Base-by-base conservation (phyloP, 2,797 vertebrate genomes). In the Myripristis murdjan region DNA sequence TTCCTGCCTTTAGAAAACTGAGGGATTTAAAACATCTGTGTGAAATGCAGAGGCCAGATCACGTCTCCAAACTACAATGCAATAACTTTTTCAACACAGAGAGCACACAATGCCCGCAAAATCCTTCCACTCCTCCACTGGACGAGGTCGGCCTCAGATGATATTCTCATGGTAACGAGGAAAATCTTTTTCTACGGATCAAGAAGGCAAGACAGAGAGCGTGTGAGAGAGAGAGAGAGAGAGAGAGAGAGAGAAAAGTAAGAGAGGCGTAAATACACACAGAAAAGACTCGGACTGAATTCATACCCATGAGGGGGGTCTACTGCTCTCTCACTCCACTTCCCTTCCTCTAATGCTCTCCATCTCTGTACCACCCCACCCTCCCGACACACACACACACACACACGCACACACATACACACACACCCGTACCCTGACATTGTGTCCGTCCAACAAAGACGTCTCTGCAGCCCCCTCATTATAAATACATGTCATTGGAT, bases 401-500 rank as follows among this genome's bases (percentile, higher is more conserved):
- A 47, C 59, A 54, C 41, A 20, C 59, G 35, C 51, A 39, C 55
- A 48, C 51, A 81, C 62, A 56, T 79, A 66, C 59, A 48, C 66
- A 79, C 65, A 69, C 65, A 76, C 83, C n/a, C 74, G 70, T 72
- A 75, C 59, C 60, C 80, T 74, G 77, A 94, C 88, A 93, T 93
- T 94, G 91, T 94, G 88, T 91, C 87, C 55, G 31, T 82, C 86
- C 91, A 93, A 94, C 93, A 95, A 94, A 95, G 93, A 94, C 91
- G 81, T 94, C 87, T 90, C 86, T 31, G 24, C 66, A 77, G 84
- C 88, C 80, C 91, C 92, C 93, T 94, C 91, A 94, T 94, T 94
- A 94, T 93, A 94, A 94, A 94, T 93, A 92, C 94, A 94, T 94
- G 93, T 95, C 93, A 95, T 93, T 93, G 94, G 94, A 94, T 94